phyloP scores from a whole-genome alignment of 2,888 invertebrate species.

The Eilema depressum region DNA sequence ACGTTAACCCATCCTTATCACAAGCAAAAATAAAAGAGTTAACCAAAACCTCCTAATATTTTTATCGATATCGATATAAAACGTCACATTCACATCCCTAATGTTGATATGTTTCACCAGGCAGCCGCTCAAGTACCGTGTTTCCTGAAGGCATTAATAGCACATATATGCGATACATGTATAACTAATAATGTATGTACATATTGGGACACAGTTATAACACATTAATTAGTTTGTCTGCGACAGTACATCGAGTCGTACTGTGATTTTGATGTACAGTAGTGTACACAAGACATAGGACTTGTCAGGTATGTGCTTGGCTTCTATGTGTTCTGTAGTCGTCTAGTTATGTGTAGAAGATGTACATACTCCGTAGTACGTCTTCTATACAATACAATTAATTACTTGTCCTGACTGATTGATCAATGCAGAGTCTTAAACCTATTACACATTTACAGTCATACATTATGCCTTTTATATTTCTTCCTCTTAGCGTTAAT shows the following conservation, averaged over 20 bases:
- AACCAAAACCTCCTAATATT: neutral
- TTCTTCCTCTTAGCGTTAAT: no score
- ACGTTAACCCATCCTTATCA: no score
- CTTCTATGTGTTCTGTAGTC: no score
- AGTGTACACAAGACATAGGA: neutral
- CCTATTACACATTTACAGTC: no score
- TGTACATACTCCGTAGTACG: no score
- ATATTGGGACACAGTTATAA: constrained; percentile 24
- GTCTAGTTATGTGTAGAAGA: no score
- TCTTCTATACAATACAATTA: no score
- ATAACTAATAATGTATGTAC: neutral
- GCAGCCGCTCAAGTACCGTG: constrained; percentile 56
- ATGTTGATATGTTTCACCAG: constrained; percentile 40
- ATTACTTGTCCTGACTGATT: no score
- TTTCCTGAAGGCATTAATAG: constrained; percentile 66
- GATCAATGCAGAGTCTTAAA: no score
- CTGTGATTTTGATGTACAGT: neutral
- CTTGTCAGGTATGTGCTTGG: no score
- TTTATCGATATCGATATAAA: constrained; percentile 11
- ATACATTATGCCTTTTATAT: no score
- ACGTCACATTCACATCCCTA: constrained; percentile 38
- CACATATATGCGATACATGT: constrained; percentile 31
- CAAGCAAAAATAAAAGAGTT: no score
- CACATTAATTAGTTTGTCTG: constrained; percentile 19
- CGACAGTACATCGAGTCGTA: constrained; percentile 3